phyloP scores from a whole-genome alignment of 2,888 invertebrate species.

The Watsonalla cultraria region DNA sequence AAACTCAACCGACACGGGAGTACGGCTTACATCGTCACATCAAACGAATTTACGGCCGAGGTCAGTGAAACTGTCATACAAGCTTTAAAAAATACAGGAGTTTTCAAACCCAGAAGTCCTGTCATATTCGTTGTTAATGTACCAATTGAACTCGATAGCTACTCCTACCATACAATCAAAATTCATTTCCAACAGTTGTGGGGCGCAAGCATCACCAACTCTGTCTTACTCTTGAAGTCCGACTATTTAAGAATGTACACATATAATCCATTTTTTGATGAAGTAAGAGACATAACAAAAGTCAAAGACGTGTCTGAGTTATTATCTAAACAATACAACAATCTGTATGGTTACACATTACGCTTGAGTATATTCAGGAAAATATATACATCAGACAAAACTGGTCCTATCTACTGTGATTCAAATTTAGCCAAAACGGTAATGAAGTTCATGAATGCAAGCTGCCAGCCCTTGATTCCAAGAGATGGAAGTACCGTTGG shows the following conservation, averaged over 20 bases:
- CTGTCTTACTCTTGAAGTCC: conserved; percentile 53
- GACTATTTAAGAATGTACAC: conserved; percentile 62
- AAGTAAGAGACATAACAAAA: conserved; percentile 56
- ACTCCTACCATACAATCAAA: conserved; percentile 56
- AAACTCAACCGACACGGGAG: conserved; percentile 60
- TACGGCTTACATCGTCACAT: conserved; percentile 62
- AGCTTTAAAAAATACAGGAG: conserved; percentile 54
- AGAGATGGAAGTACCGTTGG: conserved; percentile 66
- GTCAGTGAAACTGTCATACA: conserved; percentile 50
- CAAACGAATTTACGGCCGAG: conserved; percentile 46
- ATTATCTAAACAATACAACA: conserved; percentile 45
- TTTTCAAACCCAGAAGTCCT: conserved; percentile 62
- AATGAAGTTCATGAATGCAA: conserved; percentile 54
- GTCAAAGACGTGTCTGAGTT: conserved; percentile 49
- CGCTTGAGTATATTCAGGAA: conserved; percentile 60
- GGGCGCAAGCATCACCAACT: conserved; percentile 74
- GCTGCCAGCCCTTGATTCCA: conserved; percentile 51
- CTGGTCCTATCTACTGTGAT: conserved; percentile 47
- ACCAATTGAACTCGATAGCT: conserved; percentile 45
- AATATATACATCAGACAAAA: conserved; percentile 43
- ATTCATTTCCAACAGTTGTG: conserved; percentile 71
- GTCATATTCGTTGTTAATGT: conserved; percentile 61
- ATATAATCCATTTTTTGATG: conserved; percentile 70
- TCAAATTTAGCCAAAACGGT: conserved; percentile 50
- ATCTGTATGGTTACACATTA: conserved; percentile 51